Evolutionary conservation across 2,797 vertebrate genomes (phyloP).

Genomic region (Molossus alvarezi): DNA sequence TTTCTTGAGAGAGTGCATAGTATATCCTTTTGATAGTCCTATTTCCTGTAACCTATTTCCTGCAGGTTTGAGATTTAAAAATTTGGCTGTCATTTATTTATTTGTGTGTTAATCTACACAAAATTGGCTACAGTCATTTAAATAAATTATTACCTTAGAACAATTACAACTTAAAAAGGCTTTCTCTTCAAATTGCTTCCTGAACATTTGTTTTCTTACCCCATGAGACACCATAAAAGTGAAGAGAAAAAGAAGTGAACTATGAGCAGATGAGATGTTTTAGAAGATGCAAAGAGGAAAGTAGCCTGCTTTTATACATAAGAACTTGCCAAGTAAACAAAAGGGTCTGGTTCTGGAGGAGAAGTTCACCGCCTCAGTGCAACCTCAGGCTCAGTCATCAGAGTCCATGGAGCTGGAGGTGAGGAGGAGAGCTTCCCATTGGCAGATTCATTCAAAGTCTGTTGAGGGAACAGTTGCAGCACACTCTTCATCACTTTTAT

Average conservation of each 20-base stretch:
- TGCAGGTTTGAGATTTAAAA: not conserved
- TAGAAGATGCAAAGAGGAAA: not conserved
- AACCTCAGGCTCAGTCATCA: not conserved
- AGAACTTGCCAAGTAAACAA: not conserved
- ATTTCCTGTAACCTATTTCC: not conserved
- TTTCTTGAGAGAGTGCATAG: not conserved
- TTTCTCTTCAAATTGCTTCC: not conserved
- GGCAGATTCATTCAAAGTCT: not conserved
- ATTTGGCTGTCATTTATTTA: not conserved
- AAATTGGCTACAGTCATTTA: no score
- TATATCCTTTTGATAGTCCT: not conserved
- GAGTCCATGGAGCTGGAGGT: not conserved
- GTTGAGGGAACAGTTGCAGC: not conserved
- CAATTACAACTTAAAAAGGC: not conserved
- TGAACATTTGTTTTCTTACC: not conserved
- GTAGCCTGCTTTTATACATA: not conserved
- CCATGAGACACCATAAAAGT: not conserved
- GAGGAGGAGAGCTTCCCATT: not conserved
- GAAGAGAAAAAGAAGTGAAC: not conserved
- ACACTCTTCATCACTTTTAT: not conserved
- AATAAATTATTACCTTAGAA: not conserved
- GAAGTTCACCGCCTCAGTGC: not conserved
- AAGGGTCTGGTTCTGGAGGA: not conserved
- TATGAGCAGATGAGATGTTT: not conserved
- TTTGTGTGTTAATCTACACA: not conserved